Conservation (phyloP, 2,888 invertebrate genomes). For the Rhingia campestris region DNA sequence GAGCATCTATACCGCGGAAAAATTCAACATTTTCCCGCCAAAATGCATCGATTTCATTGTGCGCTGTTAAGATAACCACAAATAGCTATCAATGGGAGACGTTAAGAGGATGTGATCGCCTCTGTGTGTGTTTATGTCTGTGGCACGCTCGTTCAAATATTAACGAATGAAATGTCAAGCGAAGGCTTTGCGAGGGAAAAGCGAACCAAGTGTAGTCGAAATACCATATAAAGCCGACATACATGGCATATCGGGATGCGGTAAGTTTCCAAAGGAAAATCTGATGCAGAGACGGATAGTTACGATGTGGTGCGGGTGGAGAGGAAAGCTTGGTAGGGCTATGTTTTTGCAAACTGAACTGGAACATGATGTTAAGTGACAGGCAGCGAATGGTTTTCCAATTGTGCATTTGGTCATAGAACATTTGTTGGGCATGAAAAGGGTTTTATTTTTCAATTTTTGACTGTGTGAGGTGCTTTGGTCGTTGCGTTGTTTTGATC, state of each 20-base stretch:
- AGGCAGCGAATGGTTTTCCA: conserved; percentile 67
- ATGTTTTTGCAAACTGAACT: conserved; percentile 65
- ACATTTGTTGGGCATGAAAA: conserved; percentile 26
- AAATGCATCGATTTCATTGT: conserved; percentile 69
- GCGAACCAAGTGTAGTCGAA: no score
- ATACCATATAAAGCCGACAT: conserved; percentile 1
- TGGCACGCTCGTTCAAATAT: conserved; percentile 28
- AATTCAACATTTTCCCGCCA: conserved; percentile 65
- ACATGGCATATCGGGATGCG: conserved; percentile 5
- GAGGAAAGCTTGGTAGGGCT: conserved; percentile 5
- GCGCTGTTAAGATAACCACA: conserved; percentile 70
- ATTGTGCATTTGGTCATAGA: conserved; percentile 65
- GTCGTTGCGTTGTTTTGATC: conserved; percentile 8
- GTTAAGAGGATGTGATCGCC: conserved; percentile 69
- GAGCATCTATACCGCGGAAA: conserved; percentile 5
- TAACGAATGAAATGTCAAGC: conserved; percentile 59
- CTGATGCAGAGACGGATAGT: conserved; percentile 18
- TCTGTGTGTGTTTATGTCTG: conserved; percentile 28
- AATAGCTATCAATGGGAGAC: conserved; percentile 70
- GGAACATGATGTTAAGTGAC: conserved; percentile 72
- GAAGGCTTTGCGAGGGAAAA: conserved; percentile 45
- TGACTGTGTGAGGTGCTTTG: neutral
- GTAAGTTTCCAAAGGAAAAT: conserved; percentile 16
- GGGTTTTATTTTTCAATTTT: conserved; percentile 15
- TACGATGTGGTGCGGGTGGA: neutral